phyloP scores from a whole-genome alignment of 2,113 vertebrate genomes.

The Turnix velox region DNA sequence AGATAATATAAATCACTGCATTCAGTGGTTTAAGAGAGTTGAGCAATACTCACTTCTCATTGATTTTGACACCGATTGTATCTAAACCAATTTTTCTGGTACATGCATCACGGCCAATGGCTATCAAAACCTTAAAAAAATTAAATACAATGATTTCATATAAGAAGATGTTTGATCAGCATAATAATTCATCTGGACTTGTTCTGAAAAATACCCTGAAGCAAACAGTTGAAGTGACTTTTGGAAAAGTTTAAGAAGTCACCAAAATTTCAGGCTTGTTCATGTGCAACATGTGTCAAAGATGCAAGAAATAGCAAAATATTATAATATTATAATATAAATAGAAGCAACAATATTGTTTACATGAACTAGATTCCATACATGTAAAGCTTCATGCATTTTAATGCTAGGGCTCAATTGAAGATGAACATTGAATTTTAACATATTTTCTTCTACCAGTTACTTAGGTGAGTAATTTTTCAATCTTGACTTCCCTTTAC shows the following conservation, averaged over 20 bases:
- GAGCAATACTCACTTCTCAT: conserved; percentile 81
- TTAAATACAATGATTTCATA: neutral
- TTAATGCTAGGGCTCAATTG: neutral
- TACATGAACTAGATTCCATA: neutral
- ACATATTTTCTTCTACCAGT: neutral
- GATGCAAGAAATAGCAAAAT: neutral
- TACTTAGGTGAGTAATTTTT: neutral
- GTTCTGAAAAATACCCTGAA: neutral
- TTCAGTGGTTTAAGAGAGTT: neutral
- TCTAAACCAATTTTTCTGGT: conserved; percentile 90
- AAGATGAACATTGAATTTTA: neutral
- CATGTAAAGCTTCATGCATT: neutral
- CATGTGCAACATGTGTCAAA: neutral
- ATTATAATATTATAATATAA: neutral
- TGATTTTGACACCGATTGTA: conserved; percentile 83
- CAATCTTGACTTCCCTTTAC: neutral
- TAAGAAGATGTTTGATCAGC: neutral
- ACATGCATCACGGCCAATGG: conserved; percentile 90
- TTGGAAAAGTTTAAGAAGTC: neutral
- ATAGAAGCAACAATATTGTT: neutral
- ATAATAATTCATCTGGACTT: neutral
- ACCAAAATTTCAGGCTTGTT: neutral
- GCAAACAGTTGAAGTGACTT: neutral
- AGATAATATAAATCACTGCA: neutral
- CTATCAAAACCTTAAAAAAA: conserved; percentile 85